These are phyloP conservation scores for Nemotelus pantherinus DNA, from an alignment of 2,888 invertebrate species.

Conservation along the genomic window DNA sequence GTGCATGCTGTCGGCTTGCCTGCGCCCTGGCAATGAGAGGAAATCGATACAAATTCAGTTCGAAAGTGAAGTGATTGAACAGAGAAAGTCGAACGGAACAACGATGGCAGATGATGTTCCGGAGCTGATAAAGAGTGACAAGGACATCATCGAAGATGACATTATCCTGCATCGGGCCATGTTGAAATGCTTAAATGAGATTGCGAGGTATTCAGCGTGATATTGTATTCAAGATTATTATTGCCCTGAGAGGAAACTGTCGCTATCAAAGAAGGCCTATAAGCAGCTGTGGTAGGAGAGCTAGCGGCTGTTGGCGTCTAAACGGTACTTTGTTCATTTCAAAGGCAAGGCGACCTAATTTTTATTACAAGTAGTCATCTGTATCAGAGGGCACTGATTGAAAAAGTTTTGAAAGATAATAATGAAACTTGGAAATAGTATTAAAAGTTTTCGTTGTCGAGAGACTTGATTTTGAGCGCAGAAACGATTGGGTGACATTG, in stretches of 20 bases:
- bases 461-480: background rate
- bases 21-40: slow-evolving; percentile 14
- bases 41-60: slow-evolving; percentile 37
- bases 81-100: background rate
- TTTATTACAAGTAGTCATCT: slow-evolving; percentile 34
- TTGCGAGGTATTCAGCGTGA: slow-evolving; percentile 37
- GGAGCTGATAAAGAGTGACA: background rate
- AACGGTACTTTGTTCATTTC: slow-evolving; percentile 17
- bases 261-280: slow-evolving; percentile 10
- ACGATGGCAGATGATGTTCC: background rate
- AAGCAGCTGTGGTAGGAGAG: slow-evolving; percentile 21
- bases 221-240: slow-evolving; percentile 25
- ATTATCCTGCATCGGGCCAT: slow-evolving; percentile 28
- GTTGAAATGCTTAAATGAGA: slow-evolving; percentile 15
- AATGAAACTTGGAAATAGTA: slow-evolving; percentile 32
- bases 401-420: slow-evolving; percentile 32
- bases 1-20: slow-evolving; percentile 12
- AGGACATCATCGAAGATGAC: slow-evolving; percentile 33
- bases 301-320: background rate
- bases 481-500: too few species aligned
- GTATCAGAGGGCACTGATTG: slow-evolving; percentile 31
- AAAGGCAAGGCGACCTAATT: slow-evolving; percentile 33
- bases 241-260: slow-evolving; percentile 20
- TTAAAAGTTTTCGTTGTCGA: slow-evolving; percentile 17
- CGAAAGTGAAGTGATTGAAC: slow-evolving; percentile 26